These are phyloP conservation scores for Acarapis woodi DNA, from an alignment of 1,140 invertebrate genomes.

Conservation along the genomic window DNA sequence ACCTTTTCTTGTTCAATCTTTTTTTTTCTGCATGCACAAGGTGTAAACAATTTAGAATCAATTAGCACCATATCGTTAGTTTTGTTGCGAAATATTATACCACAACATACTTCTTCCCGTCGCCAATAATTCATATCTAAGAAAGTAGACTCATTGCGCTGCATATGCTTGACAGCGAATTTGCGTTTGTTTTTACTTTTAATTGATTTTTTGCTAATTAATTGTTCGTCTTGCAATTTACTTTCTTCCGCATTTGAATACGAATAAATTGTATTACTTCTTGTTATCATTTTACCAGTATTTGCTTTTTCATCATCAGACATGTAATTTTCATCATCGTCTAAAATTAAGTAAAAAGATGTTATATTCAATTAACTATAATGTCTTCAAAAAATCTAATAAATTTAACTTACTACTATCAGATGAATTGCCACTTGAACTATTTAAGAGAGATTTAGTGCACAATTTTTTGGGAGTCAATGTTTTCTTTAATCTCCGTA, in stretches of 20 bases:
- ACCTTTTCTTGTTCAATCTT: too few species aligned
- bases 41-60: constrained; percentile 28
- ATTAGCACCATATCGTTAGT: constrained; percentile 32
- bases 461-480: background rate
- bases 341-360: too few species aligned
- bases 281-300: background rate
- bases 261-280: background rate
- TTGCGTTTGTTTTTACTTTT: background rate
- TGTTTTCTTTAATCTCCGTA: background rate
- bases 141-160: background rate
- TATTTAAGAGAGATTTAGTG: too few species aligned
- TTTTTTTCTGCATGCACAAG: constrained; percentile 20
- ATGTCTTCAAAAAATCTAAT: too few species aligned
- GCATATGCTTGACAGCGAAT: background rate
- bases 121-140: background rate
- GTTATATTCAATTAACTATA: too few species aligned
- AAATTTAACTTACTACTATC: too few species aligned
- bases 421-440: too few species aligned
- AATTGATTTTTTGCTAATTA: too few species aligned
- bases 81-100: constrained; percentile 33
- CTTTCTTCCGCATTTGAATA: too few species aligned
- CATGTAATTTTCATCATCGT: too few species aligned
- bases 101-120: constrained; percentile 35
- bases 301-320: too few species aligned
- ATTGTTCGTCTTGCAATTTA: too few species aligned